Base-by-base conservation (phyloP, 2,888 invertebrate genomes). In the Portevinia maculata region DNA sequence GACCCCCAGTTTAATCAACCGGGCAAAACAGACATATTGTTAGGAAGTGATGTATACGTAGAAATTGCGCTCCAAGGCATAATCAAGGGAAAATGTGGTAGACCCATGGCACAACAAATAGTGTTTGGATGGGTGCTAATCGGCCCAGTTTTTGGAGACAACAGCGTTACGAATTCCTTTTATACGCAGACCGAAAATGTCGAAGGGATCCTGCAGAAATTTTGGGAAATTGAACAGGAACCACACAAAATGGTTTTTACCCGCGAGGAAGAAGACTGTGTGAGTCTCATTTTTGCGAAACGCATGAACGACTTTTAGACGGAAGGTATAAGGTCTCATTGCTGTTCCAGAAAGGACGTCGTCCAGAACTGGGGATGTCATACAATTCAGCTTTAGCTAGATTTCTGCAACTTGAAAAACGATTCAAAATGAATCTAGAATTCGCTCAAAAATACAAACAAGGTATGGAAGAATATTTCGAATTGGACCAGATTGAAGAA, bases 41-140 rank as follows among this genome's bases (percentile, higher is more conserved):
- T 41, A 19, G 41, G 19, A 8, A 41, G 41, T 41, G 41, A 41
- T 19, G 41, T 41, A 15, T 41, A 41, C 41, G 17, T 17, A 41
- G 41, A 41, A 17, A 41, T 41, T 17, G 3, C 17, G 41, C 41
- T 41, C 17, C 41, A 41, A 17, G 41, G 41, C 8, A 3, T 41
- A 8, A 15, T 41, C 2, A 41, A 17, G 8, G 34, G 34, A 37
- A 37, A 37, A 37, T 32, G 32, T 32, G 32, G 32, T 1, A 32
- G 9, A 32, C 32, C 32, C 7, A 13, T 37, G 34, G 4, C 2
- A 37, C 34, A 37, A 32, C 8, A 32, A 32, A 32, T 11, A 0
- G 32, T 32, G 1, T 32, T 32, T n/a, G n/a, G n/a, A n/a, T n/a
- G n/a, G n/a, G n/a, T 37, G 34, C 24, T 24, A 5, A 24, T 24